These are phyloP conservation scores for Ivindomyrus marchei DNA, from an alignment of 2,113 vertebrate species.

Conservation along the genomic window DNA sequence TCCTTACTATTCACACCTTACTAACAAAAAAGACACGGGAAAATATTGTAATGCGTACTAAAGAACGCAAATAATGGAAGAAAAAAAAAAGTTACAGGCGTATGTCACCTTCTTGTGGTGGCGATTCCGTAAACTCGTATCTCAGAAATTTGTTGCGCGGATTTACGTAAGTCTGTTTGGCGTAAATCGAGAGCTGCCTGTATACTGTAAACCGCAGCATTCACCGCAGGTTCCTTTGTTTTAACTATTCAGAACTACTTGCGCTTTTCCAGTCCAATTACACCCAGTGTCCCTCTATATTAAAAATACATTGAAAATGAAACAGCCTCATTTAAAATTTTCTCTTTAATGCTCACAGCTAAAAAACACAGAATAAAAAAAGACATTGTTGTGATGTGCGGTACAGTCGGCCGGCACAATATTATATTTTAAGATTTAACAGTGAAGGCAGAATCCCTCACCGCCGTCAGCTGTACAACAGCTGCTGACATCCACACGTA, in stretches of 20 bases:
- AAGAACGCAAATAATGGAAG: neutral
- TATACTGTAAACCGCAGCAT: neutral
- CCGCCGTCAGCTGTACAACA: slow-evolving; percentile 40
- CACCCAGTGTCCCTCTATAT: neutral
- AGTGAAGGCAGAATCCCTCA: slow-evolving; percentile 22
- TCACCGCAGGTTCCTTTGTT: neutral
- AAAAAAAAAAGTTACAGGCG: neutral
- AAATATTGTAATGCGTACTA: neutral
- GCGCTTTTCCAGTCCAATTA: neutral
- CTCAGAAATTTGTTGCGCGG: neutral
- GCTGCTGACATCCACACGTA: slow-evolving; percentile 62
- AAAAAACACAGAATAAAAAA: slow-evolving; percentile 43
- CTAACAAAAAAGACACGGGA: neutral
- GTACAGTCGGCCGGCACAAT: neutral
- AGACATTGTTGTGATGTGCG: slow-evolving; percentile 17
- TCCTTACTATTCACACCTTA: neutral
- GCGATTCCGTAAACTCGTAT: neutral
- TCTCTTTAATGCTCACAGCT: slow-evolving; percentile 48
- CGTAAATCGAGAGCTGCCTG: neutral
- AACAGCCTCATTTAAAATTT: slow-evolving; percentile 18
- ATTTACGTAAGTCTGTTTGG: neutral
- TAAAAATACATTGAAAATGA: neutral
- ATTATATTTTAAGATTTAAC: slow-evolving; percentile 69
- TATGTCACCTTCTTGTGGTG: neutral
- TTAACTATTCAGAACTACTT: neutral